Evolutionary conservation across 2,888 invertebrate genomes (phyloP).

Genomic region (Drosophila leonis): DNA sequence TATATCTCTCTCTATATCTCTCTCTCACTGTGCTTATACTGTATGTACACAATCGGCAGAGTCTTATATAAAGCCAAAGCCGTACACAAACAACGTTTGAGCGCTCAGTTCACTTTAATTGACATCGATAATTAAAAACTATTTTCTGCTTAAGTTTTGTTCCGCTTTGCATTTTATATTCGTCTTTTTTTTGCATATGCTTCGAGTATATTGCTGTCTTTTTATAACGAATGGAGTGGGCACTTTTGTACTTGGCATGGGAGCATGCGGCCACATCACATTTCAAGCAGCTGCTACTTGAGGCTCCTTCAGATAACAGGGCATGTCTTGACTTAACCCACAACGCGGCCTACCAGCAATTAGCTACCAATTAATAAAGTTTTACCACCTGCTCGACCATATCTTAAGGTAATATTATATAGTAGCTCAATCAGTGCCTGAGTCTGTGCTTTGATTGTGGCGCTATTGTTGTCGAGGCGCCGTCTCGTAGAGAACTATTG

Average conservation of each 20-base stretch:
- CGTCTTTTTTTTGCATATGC: not conserved
- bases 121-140: slow-evolving; percentile 81
- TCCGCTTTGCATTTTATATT: slow-evolving; percentile 33
- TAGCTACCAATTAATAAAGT: slow-evolving; percentile 69
- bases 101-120: slow-evolving; percentile 79
- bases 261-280: slow-evolving; percentile 28
- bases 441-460: slow-evolving; percentile 30
- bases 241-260: not conserved
- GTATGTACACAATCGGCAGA: slow-evolving; percentile 31
- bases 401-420: slow-evolving; percentile 24
- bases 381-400: slow-evolving; percentile 37
- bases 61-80: slow-evolving; percentile 60
- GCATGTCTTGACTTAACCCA: slow-evolving; percentile 5
- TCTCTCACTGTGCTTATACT: slow-evolving; percentile 16
- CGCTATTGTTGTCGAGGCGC: not conserved
- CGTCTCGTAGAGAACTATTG: slow-evolving; percentile 16
- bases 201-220: not conserved
- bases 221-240: not conserved
- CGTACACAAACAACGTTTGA: slow-evolving; percentile 52
- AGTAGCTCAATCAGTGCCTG: slow-evolving; percentile 34
- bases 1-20: slow-evolving; percentile 11
- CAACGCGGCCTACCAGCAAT: slow-evolving; percentile 38
- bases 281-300: slow-evolving; percentile 35
- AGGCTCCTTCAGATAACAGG: slow-evolving; percentile 21
- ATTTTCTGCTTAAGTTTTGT: slow-evolving; percentile 61